Base-by-base conservation (phyloP, 2,113 vertebrate genomes). In the Chascanopsetta lugubris region DNA sequence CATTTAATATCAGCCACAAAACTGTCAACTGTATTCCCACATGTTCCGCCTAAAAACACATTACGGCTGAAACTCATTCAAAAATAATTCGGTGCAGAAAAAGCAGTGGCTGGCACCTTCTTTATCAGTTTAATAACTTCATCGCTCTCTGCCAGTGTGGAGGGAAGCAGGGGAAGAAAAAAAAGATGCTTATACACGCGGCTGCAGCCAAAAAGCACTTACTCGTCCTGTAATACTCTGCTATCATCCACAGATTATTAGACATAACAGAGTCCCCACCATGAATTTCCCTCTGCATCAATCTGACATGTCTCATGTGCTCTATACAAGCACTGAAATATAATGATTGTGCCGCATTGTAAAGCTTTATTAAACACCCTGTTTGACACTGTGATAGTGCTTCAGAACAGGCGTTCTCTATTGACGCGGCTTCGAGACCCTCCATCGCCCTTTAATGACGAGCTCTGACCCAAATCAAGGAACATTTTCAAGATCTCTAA, bases 1-100 rank as follows among this genome's bases (percentile, higher is more conserved):
- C 63, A 80, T 79, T 83, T 80, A 80, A 73, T 71, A 81, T 85
- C 66, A 81, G 59, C 29, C 25, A 51, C 62, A 64, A 67, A 81
- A 72, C 49, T 55, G 50, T 57, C 55, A 58, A 50, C 56, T 59
- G 18, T 53, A 69, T 85, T 57, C 20, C 20, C 50, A 55, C 54
- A 50, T 13, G 49, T 72, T 72, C 20, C 21, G 54, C 45, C 60
- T 43, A 34, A 66, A 79, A 79, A 75, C 29, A 62, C n/a, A 62
- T 78, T 71, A 58, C 45, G 38, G 55, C 51, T 43, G 47, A 73
- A 61, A 38, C 15, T 51, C 69, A 77, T 79, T 69, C 77, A 67
- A 51, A 38, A 72, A 70, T 57, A 82, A 71, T 77, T 78, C 56
- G 55, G 62, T 4, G 13, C 69, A 53, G 3, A 67, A 29, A 61